phyloP scores from a whole-genome alignment of 2,113 vertebrate genomes.

The Chionomys nivalis region DNA sequence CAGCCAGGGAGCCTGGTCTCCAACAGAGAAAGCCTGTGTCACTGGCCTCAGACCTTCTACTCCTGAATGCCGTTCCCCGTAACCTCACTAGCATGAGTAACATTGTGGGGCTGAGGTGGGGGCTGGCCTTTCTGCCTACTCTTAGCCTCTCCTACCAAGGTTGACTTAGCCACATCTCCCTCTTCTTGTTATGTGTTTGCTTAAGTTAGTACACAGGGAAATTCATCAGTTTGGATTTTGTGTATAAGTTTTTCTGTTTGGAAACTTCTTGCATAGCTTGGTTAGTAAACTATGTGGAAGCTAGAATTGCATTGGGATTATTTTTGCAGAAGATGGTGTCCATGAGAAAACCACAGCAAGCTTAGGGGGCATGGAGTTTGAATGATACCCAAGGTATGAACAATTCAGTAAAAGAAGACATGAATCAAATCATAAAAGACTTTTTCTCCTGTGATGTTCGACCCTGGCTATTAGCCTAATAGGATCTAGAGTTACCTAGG shows the following conservation, averaged over 20 bases:
- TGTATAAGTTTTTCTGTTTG: not conserved
- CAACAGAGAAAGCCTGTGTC: not conserved
- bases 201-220: not conserved
- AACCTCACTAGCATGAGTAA: fast-evolving
- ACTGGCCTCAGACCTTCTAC: too few species aligned
- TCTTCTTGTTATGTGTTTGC: not conserved
- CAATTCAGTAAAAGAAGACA: not conserved
- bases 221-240: not conserved
- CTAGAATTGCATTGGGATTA: too few species aligned
- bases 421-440: not conserved
- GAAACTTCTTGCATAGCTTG: not conserved
- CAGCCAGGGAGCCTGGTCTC: too few species aligned
- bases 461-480: not conserved
- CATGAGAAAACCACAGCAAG: not conserved
- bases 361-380: not conserved
- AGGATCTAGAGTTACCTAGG: not conserved
- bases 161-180: not conserved
- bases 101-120: not conserved
- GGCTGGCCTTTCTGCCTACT: not conserved
- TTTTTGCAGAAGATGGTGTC: not conserved
- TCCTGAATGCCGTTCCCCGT: fast-evolving
- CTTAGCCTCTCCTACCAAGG: fast-evolving
- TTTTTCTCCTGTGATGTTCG: not conserved
- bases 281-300: not conserved
- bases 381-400: not conserved